A percentile compares a stretch with the other conserved stretches of the same genome.
Evolutionary conservation across 2,797 vertebrate genomes (phyloP).

Genomic region (Vespertilio murinus): DNA sequence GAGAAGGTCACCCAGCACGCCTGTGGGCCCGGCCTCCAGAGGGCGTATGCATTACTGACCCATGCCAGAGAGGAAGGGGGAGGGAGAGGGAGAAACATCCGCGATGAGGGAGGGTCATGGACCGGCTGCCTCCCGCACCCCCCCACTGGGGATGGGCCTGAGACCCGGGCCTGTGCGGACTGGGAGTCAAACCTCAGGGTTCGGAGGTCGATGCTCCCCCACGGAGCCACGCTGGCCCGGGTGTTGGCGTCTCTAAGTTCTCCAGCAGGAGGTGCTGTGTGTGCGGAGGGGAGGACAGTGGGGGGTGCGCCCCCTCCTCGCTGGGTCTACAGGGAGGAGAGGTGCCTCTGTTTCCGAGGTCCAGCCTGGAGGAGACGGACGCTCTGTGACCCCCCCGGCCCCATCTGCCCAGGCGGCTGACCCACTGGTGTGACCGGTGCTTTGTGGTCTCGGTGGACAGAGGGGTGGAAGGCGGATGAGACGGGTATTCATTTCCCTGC

Average conservation of each 20-base stretch:
- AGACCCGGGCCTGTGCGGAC: too few species aligned
- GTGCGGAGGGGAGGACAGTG: slow-evolving; percentile 3
- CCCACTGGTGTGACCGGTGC: neutral
- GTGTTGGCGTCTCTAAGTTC: neutral
- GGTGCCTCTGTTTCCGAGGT: neutral
- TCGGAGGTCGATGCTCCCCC: too few species aligned
- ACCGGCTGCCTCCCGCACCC: too few species aligned
- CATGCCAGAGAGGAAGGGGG: too few species aligned
- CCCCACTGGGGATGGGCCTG: neutral
- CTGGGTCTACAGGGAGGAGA: neutral
- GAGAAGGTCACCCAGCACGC: neutral
- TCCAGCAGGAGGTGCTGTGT: neutral
- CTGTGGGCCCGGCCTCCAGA: too few species aligned
- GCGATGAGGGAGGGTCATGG: too few species aligned
- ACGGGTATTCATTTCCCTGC: neutral
- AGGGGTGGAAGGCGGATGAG: neutral
- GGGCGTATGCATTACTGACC: too few species aligned
- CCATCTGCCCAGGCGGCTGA: neutral
- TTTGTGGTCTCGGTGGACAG: neutral
- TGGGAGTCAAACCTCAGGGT: too few species aligned
- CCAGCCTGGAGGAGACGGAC: neutral
- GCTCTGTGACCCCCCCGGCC: neutral
- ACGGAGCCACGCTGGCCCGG: too few species aligned
- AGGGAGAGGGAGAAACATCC: too few species aligned
- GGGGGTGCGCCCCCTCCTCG: neutral